Conservation (phyloP, 1,140 invertebrate genomes). For the Acromyrmex charruanus region DNA sequence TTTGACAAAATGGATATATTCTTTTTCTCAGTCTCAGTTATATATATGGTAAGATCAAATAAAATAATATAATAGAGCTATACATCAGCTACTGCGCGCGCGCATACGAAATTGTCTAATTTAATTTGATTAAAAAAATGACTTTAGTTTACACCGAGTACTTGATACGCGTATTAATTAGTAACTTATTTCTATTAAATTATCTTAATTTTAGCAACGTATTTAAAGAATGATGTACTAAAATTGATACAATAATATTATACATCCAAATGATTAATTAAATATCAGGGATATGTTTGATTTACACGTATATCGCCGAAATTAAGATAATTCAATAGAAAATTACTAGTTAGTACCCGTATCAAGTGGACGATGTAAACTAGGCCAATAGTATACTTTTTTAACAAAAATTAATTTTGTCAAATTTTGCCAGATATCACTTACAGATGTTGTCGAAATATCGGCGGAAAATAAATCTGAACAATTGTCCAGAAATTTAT, state of each 20-base stretch:
- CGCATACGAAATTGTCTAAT: background rate
- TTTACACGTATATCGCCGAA: too few relatives aligned
- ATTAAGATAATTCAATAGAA: too few relatives aligned
- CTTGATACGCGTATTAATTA: too few relatives aligned
- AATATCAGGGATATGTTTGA: too few relatives aligned
- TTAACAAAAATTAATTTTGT: constrained; percentile 17
- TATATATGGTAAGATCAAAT: constrained; percentile 44
- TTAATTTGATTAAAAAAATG: background rate
- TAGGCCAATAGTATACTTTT: background rate
- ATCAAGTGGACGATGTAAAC: too few relatives aligned
- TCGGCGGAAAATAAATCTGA: constrained; percentile 64
- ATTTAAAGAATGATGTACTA: too few relatives aligned
- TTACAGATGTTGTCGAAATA: constrained; percentile 41
- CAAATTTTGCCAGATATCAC: constrained; percentile 32
- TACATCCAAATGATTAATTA: too few relatives aligned
- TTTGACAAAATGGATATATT: constrained; percentile 42
- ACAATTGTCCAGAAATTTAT: background rate
- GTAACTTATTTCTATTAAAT: too few relatives aligned
- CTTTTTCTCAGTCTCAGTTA: constrained; percentile 10
- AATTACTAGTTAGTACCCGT: too few relatives aligned
- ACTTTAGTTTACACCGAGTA: too few relatives aligned
- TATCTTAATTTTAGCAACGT: too few relatives aligned
- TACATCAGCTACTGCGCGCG: background rate
- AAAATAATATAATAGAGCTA: background rate
- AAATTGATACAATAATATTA: too few relatives aligned